Percentiles rank a stretch among this genome's conserved stretches.
Conservation (phyloP, 1,140 invertebrate genomes). For the Stegodyphus mimosarum region DNA sequence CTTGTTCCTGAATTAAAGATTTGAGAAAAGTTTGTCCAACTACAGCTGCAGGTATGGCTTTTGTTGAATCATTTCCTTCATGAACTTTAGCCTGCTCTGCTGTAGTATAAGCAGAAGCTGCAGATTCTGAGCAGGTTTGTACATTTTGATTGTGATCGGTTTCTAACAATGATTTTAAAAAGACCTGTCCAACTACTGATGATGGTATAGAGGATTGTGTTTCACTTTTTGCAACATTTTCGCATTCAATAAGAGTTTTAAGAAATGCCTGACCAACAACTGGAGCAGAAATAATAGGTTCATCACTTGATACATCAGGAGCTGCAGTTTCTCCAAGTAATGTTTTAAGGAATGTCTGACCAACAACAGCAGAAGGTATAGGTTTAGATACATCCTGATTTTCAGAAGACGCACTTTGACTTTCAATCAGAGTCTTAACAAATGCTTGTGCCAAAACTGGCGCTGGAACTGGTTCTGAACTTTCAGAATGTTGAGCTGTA, state of each 20-base stretch:
- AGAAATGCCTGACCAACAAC: constrained; percentile 49
- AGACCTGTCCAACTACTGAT: constrained; percentile 43
- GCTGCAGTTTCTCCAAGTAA: not conserved
- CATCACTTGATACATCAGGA: not conserved
- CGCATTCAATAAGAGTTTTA: constrained; percentile 31
- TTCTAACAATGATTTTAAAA: constrained; percentile 40
- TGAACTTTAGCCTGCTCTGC: constrained; percentile 1
- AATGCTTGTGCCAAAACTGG: constrained; percentile 42
- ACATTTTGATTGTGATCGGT: not conserved
- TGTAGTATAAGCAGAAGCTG: not conserved
- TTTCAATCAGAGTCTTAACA: constrained; percentile 28
- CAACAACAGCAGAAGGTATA: not conserved
- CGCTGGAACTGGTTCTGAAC: constrained; percentile 7
- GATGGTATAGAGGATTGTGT: constrained; percentile 17
- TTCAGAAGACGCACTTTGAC: not conserved
- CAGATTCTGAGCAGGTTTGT: not conserved
- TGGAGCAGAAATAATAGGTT: not conserved
- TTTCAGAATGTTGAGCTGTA: not conserved
- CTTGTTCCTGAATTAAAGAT: constrained; percentile 1
- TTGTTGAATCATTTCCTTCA: not conserved
- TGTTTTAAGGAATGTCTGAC: not conserved
- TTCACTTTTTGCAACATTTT: not conserved
- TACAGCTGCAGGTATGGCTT: constrained; percentile 13
- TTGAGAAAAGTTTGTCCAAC: constrained; percentile 21
- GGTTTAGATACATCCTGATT: not conserved